These are phyloP conservation scores for Falco naumanni DNA, from an alignment of 2,797 vertebrate species.

Conservation along the genomic window DNA sequence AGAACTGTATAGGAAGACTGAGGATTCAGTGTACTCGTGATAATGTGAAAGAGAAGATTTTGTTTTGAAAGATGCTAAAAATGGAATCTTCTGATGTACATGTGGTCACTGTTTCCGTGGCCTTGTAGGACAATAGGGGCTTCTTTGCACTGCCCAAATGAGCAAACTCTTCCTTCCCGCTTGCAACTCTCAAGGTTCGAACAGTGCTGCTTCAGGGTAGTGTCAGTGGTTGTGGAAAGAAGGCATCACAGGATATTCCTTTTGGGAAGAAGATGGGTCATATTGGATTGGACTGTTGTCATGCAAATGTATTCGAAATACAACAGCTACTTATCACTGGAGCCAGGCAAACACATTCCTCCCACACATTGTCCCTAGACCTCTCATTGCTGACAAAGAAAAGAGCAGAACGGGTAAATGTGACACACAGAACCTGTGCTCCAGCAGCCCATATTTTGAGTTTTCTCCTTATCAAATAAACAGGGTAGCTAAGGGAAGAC, in stretches of 20 bases:
- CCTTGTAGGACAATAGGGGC: slow-evolving; percentile 60
- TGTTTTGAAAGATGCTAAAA: slow-evolving; percentile 69
- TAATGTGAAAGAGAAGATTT: slow-evolving; percentile 64
- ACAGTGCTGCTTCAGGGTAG: not conserved
- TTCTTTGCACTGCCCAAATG: slow-evolving; percentile 44
- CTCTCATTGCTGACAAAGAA: not conserved
- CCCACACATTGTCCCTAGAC: not conserved
- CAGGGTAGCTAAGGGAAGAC: not conserved
- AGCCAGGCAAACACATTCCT: slow-evolving; percentile 24
- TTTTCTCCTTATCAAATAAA: not conserved
- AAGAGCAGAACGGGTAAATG: not conserved
- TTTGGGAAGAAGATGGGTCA: slow-evolving; percentile 54
- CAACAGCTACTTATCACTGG: slow-evolving; percentile 52
- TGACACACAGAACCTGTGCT: not conserved
- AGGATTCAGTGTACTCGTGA: slow-evolving; percentile 54
- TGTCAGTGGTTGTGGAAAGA: slow-evolving; percentile 41
- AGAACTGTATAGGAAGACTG: slow-evolving; percentile 63
- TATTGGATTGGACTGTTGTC: slow-evolving; percentile 46
- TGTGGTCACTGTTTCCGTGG: slow-evolving; percentile 68
- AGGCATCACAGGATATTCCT: slow-evolving; percentile 52
- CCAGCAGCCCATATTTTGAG: not conserved
- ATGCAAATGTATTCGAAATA: slow-evolving; percentile 65
- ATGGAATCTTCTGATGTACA: slow-evolving; percentile 68
- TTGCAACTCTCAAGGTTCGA: not conserved
- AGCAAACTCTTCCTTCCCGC: slow-evolving; percentile 45